Base-by-base conservation (phyloP, 2,113 vertebrate species). In the Salvelinus sp. region DNA sequence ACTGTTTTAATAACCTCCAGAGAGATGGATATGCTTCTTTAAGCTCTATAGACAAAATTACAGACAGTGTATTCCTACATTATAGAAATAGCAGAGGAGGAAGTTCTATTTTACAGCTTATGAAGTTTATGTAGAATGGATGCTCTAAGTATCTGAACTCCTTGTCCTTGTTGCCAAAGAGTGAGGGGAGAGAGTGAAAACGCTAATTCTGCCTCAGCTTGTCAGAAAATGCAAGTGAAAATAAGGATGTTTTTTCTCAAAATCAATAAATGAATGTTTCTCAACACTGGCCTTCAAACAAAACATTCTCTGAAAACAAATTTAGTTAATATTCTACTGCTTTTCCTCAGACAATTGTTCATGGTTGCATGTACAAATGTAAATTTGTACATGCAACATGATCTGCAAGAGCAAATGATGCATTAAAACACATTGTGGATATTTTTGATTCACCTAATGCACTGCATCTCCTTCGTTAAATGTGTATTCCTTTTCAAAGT, bases 1-100 rank as follows among this genome's bases (percentile, higher is more conserved):
- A 0, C 54, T 30, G 48, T 73, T 74, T 22, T 86, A 77, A 77
- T 30, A 64, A 70, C 27, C 23, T 68, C 48, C 16, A 27, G 77
- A 44, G 38, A 44, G 47, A 18, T 20, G 54, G 16, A 57, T 44
- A 44, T 54, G 16, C 27, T 28, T 16, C 4, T 62, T 74, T 57
- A 76, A 63, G 50, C 77, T 71, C 72, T 69, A 3, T 38, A 87
- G 77, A 74, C 81, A 44, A 79, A 63, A 70, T 50, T 77, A 65
- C 58, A 68, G 25, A 30, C 54, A n/a, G 13, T 20, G 16, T 25
- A 64, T 12, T 3, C 28, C 68, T 57, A 25, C 23, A 44, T 72
- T 64, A 65, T 75, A 30, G 70, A 2, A 2, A 78, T 64, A 86
- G 80, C 83, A 82, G 66, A 22, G 47, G 18, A 71, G 48, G n/a